Evolutionary conservation across 2,888 invertebrate species (phyloP), one percentile per base, ranked within the genome.

Genomic region (Cephonodes hylas): DNA sequence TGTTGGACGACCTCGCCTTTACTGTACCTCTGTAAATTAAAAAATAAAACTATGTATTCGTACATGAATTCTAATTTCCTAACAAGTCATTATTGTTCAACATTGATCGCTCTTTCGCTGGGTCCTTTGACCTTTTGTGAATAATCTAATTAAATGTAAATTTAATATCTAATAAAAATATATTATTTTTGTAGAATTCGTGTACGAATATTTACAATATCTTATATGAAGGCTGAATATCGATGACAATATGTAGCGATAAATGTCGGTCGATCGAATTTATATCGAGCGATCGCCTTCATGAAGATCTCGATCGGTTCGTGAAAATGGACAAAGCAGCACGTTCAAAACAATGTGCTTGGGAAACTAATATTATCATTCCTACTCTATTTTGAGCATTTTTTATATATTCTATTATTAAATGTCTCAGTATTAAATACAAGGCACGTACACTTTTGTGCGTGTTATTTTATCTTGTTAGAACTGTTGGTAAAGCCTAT

Each of bases 171-270:
- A 38, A 23, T 80, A 15, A 25, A 53, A 53, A 42, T 13, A n/a
- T 25, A 42, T 13, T 20, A 38, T 42, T 7, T 18, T 60, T 38
- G 15, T 53, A 60, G 79, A 81, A 80, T 85, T 86, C 82, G 81
- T 83, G 82, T 79, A 76, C 80, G 78, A 81, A 80, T 77, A 68
- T 65, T 63, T 70, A 71, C 74, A 75, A 67, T 73, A 75, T 76
- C 74, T 82, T 79, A 69, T 70, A 71, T 77, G 82, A 81, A 79
- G 81, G 81, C 80, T 82, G 72, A 74, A 73, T 75, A 76, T 81
- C 76, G 74, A 81, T 82, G 84, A 86, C 84, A 86, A 87, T 86
- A 84, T 81, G 77, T 87, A 82, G 80, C 77, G 78, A 78, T 85
- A 83, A 76, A 76, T 80, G 53, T 57, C 69, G 68, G 73, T 78